Base-by-base conservation (phyloP, 2,888 invertebrate genomes). In the Harpalus rubripes region DNA sequence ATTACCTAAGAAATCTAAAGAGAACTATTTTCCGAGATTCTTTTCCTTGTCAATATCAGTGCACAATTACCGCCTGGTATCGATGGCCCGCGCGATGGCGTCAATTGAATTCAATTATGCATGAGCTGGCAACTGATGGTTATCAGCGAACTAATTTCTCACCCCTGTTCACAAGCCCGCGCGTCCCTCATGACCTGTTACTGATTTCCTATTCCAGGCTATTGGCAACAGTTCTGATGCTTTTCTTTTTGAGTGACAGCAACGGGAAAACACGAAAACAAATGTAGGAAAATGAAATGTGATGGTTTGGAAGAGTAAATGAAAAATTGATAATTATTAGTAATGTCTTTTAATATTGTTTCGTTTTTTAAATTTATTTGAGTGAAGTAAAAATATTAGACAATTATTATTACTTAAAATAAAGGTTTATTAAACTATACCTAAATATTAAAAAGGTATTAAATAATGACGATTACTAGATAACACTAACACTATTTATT, bases 91-190 rank as follows among this genome's bases (percentile, higher is more conserved):
- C 22, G 76, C 39, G 16, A 58, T 18, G 26, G 59, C 83, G 76
- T 83, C 83, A 74, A 83, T 74, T 83, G 83, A 61, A 83, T 74
- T 74, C 76, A 83, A 83, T 83, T 83, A 83, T 83, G 83, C 61
- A 83, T 83, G 41, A 12, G 83, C 74, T 41, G 61, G 83, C 58
- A 83, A 83, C 39, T 74, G 76, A 83, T 83, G 83, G 74, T 83
- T 83, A 83, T 83, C 83, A 83, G 83, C 18, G 41, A 83, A 41
- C 83, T 83, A 83, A 83, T 83, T 74, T 76, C 83, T 83, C 83
- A 83, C 41, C 83, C 76, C 76, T 83, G 59, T 83, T 59, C 76
- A 26, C 83, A 59, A 44, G 12, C 58, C 56, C 44, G 12, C 16
- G 15, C 78, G 15, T 8, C 22, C 12, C 78, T 32, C 32, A 10